These are phyloP conservation scores for Rousettus leschenaultii DNA, from an alignment of 2,113 vertebrate genomes.

Conservation along the genomic window DNA sequence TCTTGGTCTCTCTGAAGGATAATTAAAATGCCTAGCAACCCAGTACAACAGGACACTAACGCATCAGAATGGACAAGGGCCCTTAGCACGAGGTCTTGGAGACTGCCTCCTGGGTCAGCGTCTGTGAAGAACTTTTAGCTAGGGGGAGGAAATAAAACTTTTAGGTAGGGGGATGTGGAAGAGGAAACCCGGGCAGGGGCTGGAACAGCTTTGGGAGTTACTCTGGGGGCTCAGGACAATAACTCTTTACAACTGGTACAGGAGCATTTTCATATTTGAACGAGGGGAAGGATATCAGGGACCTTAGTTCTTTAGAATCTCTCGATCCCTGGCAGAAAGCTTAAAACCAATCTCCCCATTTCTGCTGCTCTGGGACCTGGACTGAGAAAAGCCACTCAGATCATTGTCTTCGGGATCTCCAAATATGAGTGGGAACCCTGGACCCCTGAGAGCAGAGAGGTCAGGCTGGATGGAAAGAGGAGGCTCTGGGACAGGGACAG, in stretches of 20 bases:
- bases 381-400: background rate
- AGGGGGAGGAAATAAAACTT: background rate
- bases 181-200: background rate
- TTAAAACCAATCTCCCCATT: background rate
- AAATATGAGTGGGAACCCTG: background rate
- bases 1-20: constrained; percentile 18
- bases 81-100: background rate
- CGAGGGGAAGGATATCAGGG: background rate
- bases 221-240: background rate
- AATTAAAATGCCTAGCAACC: background rate
- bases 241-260: background rate
- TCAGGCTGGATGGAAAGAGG: background rate
- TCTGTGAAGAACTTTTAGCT: background rate
- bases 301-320: background rate
- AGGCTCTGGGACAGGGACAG: background rate
- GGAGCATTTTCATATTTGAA: background rate
- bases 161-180: background rate
- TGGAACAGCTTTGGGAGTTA: background rate
- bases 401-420: background rate
- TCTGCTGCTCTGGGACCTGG: background rate
- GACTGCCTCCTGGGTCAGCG: background rate
- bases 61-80: background rate
- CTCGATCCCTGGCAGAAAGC: background rate
- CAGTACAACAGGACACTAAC: background rate
- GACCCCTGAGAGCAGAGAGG: background rate